These are phyloP conservation scores for Manacus vitellinus DNA, from an alignment of 2,113 vertebrate species.

Conservation along the genomic window DNA sequence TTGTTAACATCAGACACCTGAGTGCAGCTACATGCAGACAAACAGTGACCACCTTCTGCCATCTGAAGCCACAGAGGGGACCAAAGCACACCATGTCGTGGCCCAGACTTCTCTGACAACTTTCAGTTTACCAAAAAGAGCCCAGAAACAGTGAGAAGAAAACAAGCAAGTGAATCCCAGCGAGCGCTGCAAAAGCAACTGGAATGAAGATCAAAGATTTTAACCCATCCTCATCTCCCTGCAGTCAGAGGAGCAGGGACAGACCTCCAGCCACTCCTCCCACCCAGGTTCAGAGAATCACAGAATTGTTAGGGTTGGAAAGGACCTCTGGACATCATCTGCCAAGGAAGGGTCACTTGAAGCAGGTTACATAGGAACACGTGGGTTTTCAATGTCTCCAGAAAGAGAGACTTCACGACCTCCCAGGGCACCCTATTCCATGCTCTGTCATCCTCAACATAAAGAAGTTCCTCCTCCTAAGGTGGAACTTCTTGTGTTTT, in stretches of 20 bases:
- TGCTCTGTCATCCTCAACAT: neutral
- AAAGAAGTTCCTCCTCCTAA: neutral
- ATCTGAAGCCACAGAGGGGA: neutral
- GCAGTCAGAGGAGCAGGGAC: accelerated
- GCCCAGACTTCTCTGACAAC: neutral
- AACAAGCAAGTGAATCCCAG: neutral
- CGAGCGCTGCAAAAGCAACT: accelerated
- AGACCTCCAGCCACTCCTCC: neutral
- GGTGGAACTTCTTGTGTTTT: neutral
- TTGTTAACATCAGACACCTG: neutral
- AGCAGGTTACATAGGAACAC: neutral
- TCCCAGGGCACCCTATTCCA: neutral
- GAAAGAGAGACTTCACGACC: accelerated
- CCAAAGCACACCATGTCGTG: neutral
- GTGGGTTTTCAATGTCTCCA: neutral
- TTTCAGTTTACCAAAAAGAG: neutral
- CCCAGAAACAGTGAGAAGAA: neutral
- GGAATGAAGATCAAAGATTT: neutral
- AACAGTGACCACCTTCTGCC: neutral
- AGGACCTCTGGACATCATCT: neutral
- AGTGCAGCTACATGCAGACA: accelerated
- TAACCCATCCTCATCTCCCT: neutral
- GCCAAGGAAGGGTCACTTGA: neutral
- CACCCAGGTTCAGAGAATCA: accelerated
- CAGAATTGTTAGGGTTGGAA: neutral